phyloP scores from a whole-genome alignment of 2,797 vertebrate genomes.

The Leptatherina wallacei region DNA sequence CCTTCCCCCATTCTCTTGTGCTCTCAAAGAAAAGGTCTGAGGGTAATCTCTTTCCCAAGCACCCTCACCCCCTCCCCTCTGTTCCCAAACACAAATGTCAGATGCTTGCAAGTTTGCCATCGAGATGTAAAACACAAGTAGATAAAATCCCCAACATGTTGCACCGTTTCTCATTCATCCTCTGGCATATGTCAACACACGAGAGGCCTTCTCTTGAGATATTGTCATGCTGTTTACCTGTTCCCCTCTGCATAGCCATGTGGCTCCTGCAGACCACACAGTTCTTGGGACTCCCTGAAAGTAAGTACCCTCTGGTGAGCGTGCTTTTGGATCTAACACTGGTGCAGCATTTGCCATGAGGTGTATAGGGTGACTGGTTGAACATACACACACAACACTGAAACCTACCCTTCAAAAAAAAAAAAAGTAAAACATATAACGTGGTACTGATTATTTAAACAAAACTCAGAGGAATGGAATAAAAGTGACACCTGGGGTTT shows the following conservation, averaged over 20 bases:
- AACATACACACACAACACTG: neutral
- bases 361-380: neutral
- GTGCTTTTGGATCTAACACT: neutral
- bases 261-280: constrained; percentile 5
- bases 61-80: neutral
- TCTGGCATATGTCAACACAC: constrained; percentile 19
- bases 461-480: neutral
- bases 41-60: constrained; percentile 65
- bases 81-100: constrained; percentile 51
- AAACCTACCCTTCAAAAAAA: neutral
- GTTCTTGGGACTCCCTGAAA: neutral
- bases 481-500: neutral
- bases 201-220: constrained; percentile 40
- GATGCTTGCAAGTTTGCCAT: constrained; percentile 50
- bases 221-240: constrained; percentile 53
- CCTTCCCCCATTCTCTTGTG: constrained; percentile 39
- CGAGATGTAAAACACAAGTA: constrained; percentile 55
- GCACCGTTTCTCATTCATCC: constrained; percentile 19
- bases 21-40: constrained; percentile 63
- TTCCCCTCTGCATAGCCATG: constrained; percentile 52
- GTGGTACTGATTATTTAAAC: neutral
- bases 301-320: neutral
- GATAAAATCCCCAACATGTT: constrained; percentile 35
- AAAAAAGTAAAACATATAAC: neutral
- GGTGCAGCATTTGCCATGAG: neutral